Evolutionary conservation across 2,888 invertebrate genomes (phyloP).

Genomic region (Andrena chrysosceles): DNA sequence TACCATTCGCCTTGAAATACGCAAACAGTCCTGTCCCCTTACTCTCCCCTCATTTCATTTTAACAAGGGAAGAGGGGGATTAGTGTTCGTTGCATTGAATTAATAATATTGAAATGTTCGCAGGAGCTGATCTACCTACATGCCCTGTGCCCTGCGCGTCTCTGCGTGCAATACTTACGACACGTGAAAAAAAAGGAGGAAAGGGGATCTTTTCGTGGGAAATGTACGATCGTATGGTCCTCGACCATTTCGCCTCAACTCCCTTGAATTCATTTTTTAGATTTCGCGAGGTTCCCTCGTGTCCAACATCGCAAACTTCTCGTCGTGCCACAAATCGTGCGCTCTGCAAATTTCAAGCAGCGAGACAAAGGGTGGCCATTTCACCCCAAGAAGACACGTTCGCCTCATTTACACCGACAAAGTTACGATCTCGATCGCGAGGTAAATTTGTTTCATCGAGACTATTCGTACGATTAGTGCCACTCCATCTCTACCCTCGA

Average conservation of each 20-base stretch:
- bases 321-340: conserved; percentile 37
- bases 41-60: not conserved
- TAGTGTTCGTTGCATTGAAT: conserved; percentile 28
- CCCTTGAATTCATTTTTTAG: conserved; percentile 68
- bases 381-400: not conserved
- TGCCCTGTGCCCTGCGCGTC: not conserved
- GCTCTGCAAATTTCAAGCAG: conserved; percentile 50
- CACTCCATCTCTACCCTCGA: not conserved
- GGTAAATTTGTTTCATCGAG: not conserved
- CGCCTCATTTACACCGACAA: too few relatives aligned
- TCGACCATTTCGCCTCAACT: conserved; percentile 23
- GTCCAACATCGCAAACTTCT: conserved; percentile 15
- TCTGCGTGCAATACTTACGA: conserved; percentile 40
- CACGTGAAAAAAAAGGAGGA: conserved; percentile 32
- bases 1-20: too few relatives aligned
- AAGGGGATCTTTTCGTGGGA: conserved; percentile 40
- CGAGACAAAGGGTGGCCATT: not conserved
- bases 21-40: not conserved
- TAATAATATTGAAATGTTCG: conserved; percentile 28
- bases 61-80: not conserved
- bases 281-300: conserved; percentile 29
- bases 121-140: not conserved
- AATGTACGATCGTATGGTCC: conserved; percentile 54
- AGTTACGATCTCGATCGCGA: too few relatives aligned
- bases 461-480: not conserved